Percentiles rank a stretch among this genome's conserved stretches.
Conservation (phyloP, 2,888 invertebrate genomes). For the Leptura quadrifasciata region DNA sequence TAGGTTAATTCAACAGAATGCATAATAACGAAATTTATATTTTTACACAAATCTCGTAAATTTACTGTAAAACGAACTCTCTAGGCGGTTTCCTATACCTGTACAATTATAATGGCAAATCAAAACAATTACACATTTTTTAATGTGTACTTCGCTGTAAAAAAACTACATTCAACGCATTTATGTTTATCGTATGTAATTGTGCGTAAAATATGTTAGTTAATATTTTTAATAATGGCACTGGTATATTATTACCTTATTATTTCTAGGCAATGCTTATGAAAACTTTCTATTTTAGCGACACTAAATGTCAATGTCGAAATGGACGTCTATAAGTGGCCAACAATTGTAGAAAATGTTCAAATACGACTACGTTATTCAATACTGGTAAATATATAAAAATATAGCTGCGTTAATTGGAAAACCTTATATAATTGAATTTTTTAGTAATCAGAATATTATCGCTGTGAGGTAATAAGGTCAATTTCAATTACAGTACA, state of each 20-base stretch:
- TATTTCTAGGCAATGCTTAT: not conserved
- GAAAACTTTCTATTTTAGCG: constrained; percentile 6
- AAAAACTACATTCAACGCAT: not conserved
- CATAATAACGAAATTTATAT: too few species aligned
- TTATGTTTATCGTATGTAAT: not conserved
- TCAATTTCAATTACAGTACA: not conserved
- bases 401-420: constrained; percentile 1
- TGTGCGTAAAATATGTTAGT: not conserved
- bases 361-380: not conserved
- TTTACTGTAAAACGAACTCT: too few species aligned
- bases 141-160: not conserved
- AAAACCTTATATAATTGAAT: not conserved
- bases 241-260: constrained; percentile 1
- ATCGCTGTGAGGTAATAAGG: not conserved
- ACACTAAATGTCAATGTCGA: constrained; percentile 7
- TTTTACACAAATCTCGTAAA: too few species aligned
- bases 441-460: constrained; percentile 3
- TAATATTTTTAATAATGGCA: constrained; percentile 1
- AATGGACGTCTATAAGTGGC: not conserved
- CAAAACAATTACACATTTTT: too few species aligned
- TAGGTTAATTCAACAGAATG: too few species aligned
- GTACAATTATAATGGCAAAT: too few species aligned
- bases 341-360: constrained; percentile 4
- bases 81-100: too few species aligned
- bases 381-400: not conserved